Percentiles rank a stretch among this genome's conserved stretches.
Evolutionary conservation across 2,888 invertebrate species (phyloP).

Genomic region (Amblyjoppa fuscipennis): DNA sequence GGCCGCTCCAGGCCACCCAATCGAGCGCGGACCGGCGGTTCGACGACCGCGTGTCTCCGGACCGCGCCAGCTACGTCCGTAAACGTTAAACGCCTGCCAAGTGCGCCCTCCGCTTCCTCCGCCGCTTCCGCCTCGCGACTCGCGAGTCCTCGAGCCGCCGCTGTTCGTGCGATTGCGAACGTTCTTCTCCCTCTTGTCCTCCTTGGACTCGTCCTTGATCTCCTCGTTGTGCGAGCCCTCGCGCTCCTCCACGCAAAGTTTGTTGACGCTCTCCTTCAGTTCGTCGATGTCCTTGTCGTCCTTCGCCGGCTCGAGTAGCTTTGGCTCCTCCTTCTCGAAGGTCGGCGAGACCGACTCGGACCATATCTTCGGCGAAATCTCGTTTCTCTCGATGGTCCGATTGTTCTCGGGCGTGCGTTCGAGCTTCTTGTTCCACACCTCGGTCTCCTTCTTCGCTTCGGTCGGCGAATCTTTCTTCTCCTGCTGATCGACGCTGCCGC

Average conservation of each 20-base stretch:
- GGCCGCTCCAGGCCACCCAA: constrained; percentile 82
- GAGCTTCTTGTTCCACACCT: constrained; percentile 86
- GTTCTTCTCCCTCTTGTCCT: constrained; percentile 84
- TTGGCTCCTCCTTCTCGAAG: constrained; percentile 83
- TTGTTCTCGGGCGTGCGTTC: constrained; percentile 84
- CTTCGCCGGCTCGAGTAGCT: constrained; percentile 85
- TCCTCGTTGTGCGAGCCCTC: constrained; percentile 85
- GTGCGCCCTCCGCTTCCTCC: constrained; percentile 77
- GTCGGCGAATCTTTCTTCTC: constrained; percentile 85
- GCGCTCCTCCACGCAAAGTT: constrained; percentile 81
- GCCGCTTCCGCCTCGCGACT: constrained; percentile 80
- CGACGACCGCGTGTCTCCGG: constrained; percentile 85
- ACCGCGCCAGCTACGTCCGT: constrained; percentile 86
- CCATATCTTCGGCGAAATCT: constrained; percentile 84
- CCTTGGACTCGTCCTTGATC: constrained; percentile 81
- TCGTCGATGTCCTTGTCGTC: constrained; percentile 81
- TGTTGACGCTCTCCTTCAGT: constrained; percentile 80
- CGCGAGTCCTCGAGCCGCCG: constrained; percentile 83
- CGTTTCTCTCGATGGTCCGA: constrained; percentile 73
- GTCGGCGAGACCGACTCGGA: constrained; percentile 84
- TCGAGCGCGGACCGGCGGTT: constrained; percentile 79
- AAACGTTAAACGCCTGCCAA: constrained; percentile 82
- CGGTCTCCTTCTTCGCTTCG: constrained; percentile 87
- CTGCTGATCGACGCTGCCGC: constrained; percentile 78
- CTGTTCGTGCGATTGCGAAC: constrained; percentile 85